Conservation (phyloP, 2,113 vertebrate genomes). For the Crotalus viridis region DNA sequence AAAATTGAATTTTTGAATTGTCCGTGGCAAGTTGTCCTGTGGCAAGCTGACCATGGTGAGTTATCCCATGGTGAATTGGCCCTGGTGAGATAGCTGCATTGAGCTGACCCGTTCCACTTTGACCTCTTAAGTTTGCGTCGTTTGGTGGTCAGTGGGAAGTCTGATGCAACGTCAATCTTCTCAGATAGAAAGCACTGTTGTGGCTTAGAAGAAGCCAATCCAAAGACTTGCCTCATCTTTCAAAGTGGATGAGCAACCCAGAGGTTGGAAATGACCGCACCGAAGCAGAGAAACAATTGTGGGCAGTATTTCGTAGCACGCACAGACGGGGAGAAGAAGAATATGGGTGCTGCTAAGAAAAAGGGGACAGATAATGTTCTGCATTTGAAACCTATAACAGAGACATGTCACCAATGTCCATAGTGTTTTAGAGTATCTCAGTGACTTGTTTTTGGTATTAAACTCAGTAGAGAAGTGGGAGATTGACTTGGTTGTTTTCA, state of each 20-base stretch:
- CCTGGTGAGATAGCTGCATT: background rate
- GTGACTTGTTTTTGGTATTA: background rate
- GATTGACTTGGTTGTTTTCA: rapidly evolving
- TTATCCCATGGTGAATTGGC: background rate
- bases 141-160: background rate
- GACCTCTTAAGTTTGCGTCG: background rate
- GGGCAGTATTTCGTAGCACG: background rate
- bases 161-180: background rate
- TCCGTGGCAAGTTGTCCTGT: background rate
- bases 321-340: background rate
- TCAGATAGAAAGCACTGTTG: background rate
- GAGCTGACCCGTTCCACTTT: background rate
- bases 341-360: too few relatives aligned
- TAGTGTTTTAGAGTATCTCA: background rate
- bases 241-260: background rate
- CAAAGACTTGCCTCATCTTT: background rate
- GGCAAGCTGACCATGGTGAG: too few relatives aligned
- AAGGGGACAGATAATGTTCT: background rate
- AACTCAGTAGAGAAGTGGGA: background rate
- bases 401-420: background rate
- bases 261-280: background rate
- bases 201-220: background rate
- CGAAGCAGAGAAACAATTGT: background rate
- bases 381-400: background rate
- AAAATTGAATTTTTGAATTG: background rate